Evolutionary conservation across 2,113 vertebrate genomes (phyloP).

Genomic region (Rhodinocichla rosea): DNA sequence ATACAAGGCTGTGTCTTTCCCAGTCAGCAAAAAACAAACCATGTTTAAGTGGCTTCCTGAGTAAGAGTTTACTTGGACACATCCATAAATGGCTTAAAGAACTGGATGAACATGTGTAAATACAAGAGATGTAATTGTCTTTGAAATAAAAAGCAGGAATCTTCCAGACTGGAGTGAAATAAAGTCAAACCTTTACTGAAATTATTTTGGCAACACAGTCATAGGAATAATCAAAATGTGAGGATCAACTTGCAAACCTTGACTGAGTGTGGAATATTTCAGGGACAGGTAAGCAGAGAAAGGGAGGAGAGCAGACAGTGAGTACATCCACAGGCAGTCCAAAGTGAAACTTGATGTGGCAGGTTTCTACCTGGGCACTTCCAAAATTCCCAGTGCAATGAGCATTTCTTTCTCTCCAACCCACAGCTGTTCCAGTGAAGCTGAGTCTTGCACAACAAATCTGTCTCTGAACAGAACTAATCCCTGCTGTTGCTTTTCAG

Average conservation of each 20-base stretch:
- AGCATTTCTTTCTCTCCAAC: not conserved
- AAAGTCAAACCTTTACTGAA: not conserved
- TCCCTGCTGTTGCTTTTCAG: not conserved
- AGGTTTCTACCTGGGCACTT: not conserved
- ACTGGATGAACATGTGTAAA: not conserved
- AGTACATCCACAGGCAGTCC: not conserved
- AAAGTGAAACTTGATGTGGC: not conserved
- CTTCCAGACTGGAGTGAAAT: not conserved
- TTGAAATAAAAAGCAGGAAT: not conserved
- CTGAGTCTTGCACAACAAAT: not conserved
- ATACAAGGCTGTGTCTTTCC: not conserved
- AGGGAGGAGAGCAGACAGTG: not conserved
- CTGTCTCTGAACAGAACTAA: not conserved
- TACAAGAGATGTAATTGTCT: not conserved
- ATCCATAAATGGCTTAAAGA: not conserved
- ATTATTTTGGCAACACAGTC: not conserved
- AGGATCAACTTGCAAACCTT: not conserved
- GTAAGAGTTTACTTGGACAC: not conserved
- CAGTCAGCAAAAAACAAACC: not conserved
- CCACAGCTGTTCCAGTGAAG: not conserved
- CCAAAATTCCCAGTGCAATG: not conserved
- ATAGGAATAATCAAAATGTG: not conserved
- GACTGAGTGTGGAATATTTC: not conserved
- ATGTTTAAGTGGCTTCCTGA: not conserved
- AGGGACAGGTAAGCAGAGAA: not conserved